A percentile compares a stretch with the other conserved stretches of the same genome.
These are phyloP conservation scores for Percopsis transmontana DNA, from an alignment of 2,113 vertebrate species.

Conservation along the genomic window DNA sequence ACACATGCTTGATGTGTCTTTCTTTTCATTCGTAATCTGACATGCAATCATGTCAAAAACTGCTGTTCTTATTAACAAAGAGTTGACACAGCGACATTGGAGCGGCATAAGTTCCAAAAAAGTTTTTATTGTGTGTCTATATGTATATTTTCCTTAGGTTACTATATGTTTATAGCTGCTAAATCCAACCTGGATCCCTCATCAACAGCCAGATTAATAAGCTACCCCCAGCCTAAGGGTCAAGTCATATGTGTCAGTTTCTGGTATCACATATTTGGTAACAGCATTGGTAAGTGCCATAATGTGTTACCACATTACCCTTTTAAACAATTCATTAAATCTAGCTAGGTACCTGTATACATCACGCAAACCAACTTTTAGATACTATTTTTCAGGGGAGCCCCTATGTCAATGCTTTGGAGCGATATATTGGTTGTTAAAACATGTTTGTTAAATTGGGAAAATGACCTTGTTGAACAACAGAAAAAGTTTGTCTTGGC, in stretches of 20 bases:
- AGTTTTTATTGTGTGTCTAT: background rate
- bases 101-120: background rate
- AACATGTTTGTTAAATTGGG: no score
- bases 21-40: no score
- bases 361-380: no score
- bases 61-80: no score
- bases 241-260: constrained; percentile 74
- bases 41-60: no score
- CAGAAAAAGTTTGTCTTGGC: background rate
- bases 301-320: background rate
- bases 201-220: constrained; percentile 69
- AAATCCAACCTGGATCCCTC: background rate
- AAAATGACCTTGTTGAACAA: no score
- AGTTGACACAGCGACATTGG: no score
- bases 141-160: constrained; percentile 45
- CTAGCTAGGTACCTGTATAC: no score
- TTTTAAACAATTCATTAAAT: background rate
- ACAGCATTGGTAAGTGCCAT: constrained; percentile 66
- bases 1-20: no score
- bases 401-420: no score
- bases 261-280: constrained; percentile 77
- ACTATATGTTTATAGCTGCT: constrained; percentile 63
- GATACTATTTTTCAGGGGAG: no score
- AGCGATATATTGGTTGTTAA: no score
- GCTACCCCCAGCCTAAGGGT: constrained; percentile 58